Base-by-base conservation (phyloP, 2,113 vertebrate genomes). In the Pygoscelis adeliae region DNA sequence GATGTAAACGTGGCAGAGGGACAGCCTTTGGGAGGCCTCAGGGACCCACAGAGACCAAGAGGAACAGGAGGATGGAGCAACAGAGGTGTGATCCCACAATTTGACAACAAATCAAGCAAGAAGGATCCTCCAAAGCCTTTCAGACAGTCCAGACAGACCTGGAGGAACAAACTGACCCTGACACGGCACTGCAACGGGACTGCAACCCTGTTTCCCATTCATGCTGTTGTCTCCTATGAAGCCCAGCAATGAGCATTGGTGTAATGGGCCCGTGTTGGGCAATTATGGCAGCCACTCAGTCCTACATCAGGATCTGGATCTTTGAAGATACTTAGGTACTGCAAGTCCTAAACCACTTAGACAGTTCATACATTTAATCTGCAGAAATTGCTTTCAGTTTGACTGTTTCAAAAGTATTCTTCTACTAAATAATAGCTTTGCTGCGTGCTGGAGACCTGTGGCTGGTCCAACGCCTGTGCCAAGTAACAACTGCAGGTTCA, bases 191-290 rank as follows among this genome's bases (percentile, higher is more conserved):
- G 55, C 38, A 71, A 15, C 1, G 32, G 34, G 26, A n/a, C 38
- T 44, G 29, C 77, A 88, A 32, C 46, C 49, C 44, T 15, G 19
- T 10, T 61, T 73, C 73, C 27, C 8, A 4, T n/a, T 44, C 65
- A 16, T 4, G 4, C 44, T 29, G 22, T 12, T 69, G 65, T 44
- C 15, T 91, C 38, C 58, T 9, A 4, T 2, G 12, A 22, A 73
- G 66, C 65, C 19, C 63, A n/a, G 40, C 58, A 38, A 65, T 2
- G 4, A 70, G 47, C 72, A 11, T 2, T 3, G 4, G 13, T 18
- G 30, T 36, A 16, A 82, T 2, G 4, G 10, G 21, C 62, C 21
- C 1, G 0, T 5, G 15, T 3, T 27, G 66, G 58, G 62, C 0
- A 0, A 38, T 32, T 18, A 18, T 3, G 11, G 38, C 3, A 0